These are phyloP conservation scores for Teleopsis dalmanni DNA, from an alignment of 1,140 invertebrate genomes.

Conservation along the genomic window DNA sequence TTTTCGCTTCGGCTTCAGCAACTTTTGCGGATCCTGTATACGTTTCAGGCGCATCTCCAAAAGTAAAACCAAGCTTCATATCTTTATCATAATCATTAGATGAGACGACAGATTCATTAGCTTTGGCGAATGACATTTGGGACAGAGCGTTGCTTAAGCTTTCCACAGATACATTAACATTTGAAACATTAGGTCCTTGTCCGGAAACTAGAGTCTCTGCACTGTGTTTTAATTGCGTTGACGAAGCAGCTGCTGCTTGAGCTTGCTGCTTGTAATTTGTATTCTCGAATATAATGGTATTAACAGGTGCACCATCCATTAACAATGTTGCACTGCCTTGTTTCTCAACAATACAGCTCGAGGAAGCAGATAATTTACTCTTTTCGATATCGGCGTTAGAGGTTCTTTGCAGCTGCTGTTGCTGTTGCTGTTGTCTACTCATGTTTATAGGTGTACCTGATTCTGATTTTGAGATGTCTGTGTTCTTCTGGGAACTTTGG, in stretches of 20 bases:
- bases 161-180: slow-evolving; percentile 20
- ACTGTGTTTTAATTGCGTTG: slow-evolving; percentile 11
- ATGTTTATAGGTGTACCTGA: slow-evolving; percentile 7
- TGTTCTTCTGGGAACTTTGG: slow-evolving; percentile 1
- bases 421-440: slow-evolving; percentile 5
- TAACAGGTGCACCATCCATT: slow-evolving; percentile 57
- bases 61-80: slow-evolving; percentile 79
- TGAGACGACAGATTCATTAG: slow-evolving; percentile 24
- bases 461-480: slow-evolving; percentile 7
- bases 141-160: slow-evolving; percentile 44
- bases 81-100: slow-evolving; percentile 67
- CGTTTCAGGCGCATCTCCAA: slow-evolving; percentile 63
- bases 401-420: neutral
- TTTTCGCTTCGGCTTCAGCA: slow-evolving; percentile 1
- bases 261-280: slow-evolving; percentile 74
- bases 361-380: neutral
- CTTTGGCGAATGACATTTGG: slow-evolving; percentile 46
- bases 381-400: slow-evolving; percentile 10
- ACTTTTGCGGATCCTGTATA: slow-evolving; percentile 36
- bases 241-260: slow-evolving; percentile 58
- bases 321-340: slow-evolving; percentile 14
- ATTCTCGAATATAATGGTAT: slow-evolving; percentile 87
- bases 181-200: slow-evolving; percentile 1
- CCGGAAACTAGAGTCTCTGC: slow-evolving; percentile 5
- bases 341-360: slow-evolving; percentile 1